phyloP scores from a whole-genome alignment of 2,888 invertebrate species.

The Tachystola acroxantha region DNA sequence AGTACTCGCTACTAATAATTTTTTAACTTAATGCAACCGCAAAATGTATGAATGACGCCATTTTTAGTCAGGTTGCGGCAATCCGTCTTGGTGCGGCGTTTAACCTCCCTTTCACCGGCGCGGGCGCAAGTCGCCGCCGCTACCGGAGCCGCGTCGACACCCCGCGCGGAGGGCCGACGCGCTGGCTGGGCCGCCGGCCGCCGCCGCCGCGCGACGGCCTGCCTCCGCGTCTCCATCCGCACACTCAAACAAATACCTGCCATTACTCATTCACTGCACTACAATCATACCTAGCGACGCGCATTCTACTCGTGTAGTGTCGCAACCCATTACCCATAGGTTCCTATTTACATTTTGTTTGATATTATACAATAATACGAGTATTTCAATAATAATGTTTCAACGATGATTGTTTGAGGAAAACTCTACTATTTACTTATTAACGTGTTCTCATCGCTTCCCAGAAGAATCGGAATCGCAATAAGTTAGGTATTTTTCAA shows the following conservation, averaged over 20 bases:
- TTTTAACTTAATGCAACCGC: constrained; percentile 57
- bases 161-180: constrained; percentile 40
- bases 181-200: constrained; percentile 44
- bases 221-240: constrained; percentile 4
- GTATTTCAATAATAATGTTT: not conserved
- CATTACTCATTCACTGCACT: constrained; percentile 12
- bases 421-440: not conserved
- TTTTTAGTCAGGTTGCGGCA: constrained; percentile 71
- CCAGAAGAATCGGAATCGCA: not conserved
- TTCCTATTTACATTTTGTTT: not conserved
- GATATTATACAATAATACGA: no score
- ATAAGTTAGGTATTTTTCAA: no score
- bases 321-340: no score
- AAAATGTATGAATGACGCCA: constrained; percentile 71
- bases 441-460: not conserved
- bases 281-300: no score
- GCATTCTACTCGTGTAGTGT: not conserved
- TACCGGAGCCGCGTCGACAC: constrained; percentile 19
- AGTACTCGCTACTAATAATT: constrained; percentile 30
- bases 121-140: constrained; percentile 25
- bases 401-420: not conserved
- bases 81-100: constrained; percentile 58
- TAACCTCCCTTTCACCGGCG: constrained; percentile 72
- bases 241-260: constrained; percentile 4
- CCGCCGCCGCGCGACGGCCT: constrained; percentile 1